Evolutionary conservation across 1,140 invertebrate genomes (phyloP), one percentile per base, ranked within the genome.

Genomic region (Calephelis nemesis): DNA sequence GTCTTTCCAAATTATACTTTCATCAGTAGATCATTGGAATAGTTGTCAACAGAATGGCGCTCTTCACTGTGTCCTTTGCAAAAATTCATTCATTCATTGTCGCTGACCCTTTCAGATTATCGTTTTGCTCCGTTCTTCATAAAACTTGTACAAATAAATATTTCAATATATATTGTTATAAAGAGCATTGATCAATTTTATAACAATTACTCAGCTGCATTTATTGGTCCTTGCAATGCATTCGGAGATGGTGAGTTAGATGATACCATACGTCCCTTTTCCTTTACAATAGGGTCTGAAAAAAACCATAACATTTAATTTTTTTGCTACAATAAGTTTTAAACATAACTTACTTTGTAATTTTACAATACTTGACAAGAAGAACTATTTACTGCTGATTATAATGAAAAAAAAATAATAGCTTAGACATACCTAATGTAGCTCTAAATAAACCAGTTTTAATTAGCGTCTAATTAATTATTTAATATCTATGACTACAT

Each of bases 211-310:
- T 92, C 90, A 81, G 90, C 82, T 76, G 88, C 78, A 84, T 90
- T 89, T 83, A 92, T 90, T 90, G 92, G 88, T 88, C 88, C 90
- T 87, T 92, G 88, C 82, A 92, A 84, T 80, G 88, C 84, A 83
- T 91, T 92, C 63, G 90, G 92, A 79, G 90, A 90, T 74, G 90
- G 90, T 74, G 88, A 88, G 75, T 85, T 91, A 67, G 90, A 91
- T 71, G 94, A 93, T 81, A 92, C 93, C 93, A 95, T 93, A 87
- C 95, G 93, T 77, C 94, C 96, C 91, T 97, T 96, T 85, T 98
- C 97, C 93, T 97, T 97, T 78, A 97, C 96, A 92, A 98, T 96
- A 73, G 97, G 97, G 94, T 96, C 97, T 98, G 93, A 94, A 79
- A 65, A 77, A 70, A 72, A 69, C 65, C 73, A 68, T 69, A 92